Percentiles rank a stretch among this genome's conserved stretches.
Conservation (phyloP, 2,888 invertebrate species). For the Tortricodes alternella region DNA sequence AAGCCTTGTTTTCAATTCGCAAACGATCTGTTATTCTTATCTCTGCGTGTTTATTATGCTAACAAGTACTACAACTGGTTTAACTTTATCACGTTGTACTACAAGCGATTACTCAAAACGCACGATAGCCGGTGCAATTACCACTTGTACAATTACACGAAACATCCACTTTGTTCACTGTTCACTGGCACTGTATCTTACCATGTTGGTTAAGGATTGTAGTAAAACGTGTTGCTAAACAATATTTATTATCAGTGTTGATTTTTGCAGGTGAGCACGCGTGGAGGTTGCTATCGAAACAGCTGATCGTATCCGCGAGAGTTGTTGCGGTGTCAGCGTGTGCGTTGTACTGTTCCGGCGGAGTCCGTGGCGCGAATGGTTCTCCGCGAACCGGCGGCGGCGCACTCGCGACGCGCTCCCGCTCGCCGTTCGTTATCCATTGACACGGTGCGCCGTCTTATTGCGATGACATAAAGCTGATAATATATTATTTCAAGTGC, state of each 20-base stretch:
- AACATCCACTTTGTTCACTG: slow-evolving; percentile 52
- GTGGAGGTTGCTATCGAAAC: slow-evolving; percentile 52
- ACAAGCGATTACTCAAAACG: slow-evolving; percentile 4
- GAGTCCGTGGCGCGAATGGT: slow-evolving; percentile 75
- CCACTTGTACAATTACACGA: slow-evolving; percentile 52
- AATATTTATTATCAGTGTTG: slow-evolving; percentile 37
- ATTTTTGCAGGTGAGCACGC: slow-evolving; percentile 37
- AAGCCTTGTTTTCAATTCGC: slow-evolving; percentile 12
- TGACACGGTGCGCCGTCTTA: slow-evolving; percentile 20
- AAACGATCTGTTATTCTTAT: slow-evolving; percentile 22
- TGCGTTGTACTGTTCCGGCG: slow-evolving; percentile 62
- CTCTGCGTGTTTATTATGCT: slow-evolving; percentile 15
- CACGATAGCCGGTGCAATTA: slow-evolving; percentile 14
- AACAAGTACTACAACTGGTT: slow-evolving; percentile 12
- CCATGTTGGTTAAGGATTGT: slow-evolving; percentile 62
- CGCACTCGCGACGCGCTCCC: slow-evolving; percentile 54
- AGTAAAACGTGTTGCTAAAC: slow-evolving; percentile 52
- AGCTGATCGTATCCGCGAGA: slow-evolving; percentile 68
- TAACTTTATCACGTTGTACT: slow-evolving; percentile 16
- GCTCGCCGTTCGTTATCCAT: slow-evolving; percentile 19
- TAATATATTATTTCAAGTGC: slow-evolving; percentile 18
- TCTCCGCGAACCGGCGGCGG: slow-evolving; percentile 62
- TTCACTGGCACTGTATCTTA: slow-evolving; percentile 71
- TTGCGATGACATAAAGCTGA: slow-evolving; percentile 28
- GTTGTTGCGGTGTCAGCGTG: slow-evolving; percentile 48